These are phyloP conservation scores for Carcharodon carcharias DNA, from an alignment of 2,797 vertebrate genomes.

Conservation along the genomic window DNA sequence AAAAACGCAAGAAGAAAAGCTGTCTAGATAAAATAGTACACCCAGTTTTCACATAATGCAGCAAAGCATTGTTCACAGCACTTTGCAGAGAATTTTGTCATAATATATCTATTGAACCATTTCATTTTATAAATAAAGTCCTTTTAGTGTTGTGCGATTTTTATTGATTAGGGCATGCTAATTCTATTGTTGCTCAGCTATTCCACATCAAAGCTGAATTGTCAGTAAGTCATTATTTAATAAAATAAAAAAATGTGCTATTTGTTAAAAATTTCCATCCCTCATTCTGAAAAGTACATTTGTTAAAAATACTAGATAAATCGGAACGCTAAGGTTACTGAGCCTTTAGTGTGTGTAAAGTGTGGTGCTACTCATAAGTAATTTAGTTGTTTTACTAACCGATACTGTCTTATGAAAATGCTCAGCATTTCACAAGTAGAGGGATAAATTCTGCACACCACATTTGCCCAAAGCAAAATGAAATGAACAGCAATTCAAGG, in stretches of 20 bases:
- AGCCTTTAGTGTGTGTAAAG: background rate
- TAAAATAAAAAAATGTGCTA: background rate
- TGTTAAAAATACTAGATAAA: background rate
- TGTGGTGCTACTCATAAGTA: background rate
- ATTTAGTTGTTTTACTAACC: background rate
- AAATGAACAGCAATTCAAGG: conserved; percentile 27
- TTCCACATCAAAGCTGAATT: background rate
- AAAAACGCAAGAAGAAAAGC: background rate
- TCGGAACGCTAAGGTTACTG: background rate
- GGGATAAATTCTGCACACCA: background rate
- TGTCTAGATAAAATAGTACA: background rate
- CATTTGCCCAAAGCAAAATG: background rate
- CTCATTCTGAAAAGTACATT: background rate
- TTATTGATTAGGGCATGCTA: background rate
- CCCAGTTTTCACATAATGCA: background rate
- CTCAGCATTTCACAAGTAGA: background rate
- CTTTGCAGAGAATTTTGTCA: background rate
- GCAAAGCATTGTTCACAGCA: background rate
- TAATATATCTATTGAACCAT: background rate
- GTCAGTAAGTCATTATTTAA: background rate
- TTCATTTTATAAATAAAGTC: background rate
- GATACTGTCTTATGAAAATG: background rate
- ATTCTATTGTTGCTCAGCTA: background rate
- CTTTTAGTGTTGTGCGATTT: background rate
- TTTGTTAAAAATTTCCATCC: background rate